Evolutionary conservation across 2,113 vertebrate species (phyloP), one percentile per base, ranked within the genome.

Genomic region (Gallinago paraguaiae): DNA sequence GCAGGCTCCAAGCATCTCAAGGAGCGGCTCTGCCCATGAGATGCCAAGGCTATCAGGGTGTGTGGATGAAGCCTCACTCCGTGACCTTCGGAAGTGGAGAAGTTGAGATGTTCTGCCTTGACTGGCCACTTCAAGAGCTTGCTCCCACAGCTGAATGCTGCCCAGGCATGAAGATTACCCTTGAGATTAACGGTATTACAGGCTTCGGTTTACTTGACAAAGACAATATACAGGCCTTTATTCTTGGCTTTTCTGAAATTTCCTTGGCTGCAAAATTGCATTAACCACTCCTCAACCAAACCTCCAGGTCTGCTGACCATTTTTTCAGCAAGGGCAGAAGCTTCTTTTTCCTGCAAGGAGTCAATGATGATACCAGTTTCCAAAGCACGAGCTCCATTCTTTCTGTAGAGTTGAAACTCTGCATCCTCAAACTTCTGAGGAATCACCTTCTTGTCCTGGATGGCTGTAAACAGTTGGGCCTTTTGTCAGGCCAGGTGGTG

Each of bases 181-280:
- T 77, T 54, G 28, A 64, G 43, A 75, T 51, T 43, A 68, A 69
- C 22, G 27, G 60, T 43, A 88, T 48, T 48, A 68, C 39, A 94
- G 51, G 51, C 41, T 84, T 74, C 46, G 19, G 41, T 86, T 77
- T 88, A 45, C 64, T 78, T 82, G 64, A 86, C 41, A 70, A 74
- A 88, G 75, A 80, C 7, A 4, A 92, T 19, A 77, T 4, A 74
- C 35, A 74, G 59, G 37, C 41, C 46, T 88, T 83, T 65, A 51
- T 78, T 88, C 51, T 70, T 64, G 83, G 53, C 28, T 94, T 84
- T 86, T 74, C 70, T 68, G 45, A 71, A 45, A 88, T 31, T 45
- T 74, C 31, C 35, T 67, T 63, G 37, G 15, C 51, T 50, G 13
- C 30, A 90, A 93, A 87, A 53, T 6, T 28, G 18, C 27, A 69